Evolutionary conservation across 2,888 invertebrate species (phyloP), one percentile per base, ranked within the genome.

Genomic region (Stenoptilia bipunctidactyla): DNA sequence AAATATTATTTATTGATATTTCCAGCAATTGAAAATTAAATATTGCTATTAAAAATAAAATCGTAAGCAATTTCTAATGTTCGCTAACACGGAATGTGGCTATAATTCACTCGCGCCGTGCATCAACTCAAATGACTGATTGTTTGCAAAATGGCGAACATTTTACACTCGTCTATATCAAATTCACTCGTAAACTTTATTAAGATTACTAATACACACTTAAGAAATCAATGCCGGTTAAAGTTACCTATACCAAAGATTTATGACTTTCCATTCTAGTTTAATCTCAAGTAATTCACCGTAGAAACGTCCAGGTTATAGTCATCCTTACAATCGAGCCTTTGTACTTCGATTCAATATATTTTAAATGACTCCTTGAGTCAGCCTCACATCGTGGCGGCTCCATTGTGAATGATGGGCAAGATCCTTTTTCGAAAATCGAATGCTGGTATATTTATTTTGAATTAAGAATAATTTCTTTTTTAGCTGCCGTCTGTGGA

Each of bases 401-500:
- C 58, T 50, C 70, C 55, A 68, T 80, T 79, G 79, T 79, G 73
- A 74, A 66, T 67, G 73, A 56, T 63, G 63, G 54, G 59, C 61
- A 58, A 56, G 65, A 13, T 60, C 59, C 68, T 69, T 67, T 74
- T 72, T 68, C 57, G 52, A 60, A 59, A 60, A 58, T 61, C 61
- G 63, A 61, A 66, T 50, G 58, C 51, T 53, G 56, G 58, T n/a
- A n/a, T n/a, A n/a, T n/a, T n/a, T 57, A 64, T n/a, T n/a, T n/a
- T n/a, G n/a, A n/a, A n/a, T n/a, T 73, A 71, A 71, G 76, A 71
- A 75, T 76, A 66, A 74, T 77, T 79, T 79, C 70, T 72, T 77
- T 75, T 75, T 76, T 74, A 70, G 67, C 70, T 64, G 75, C 74
- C 71, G 72, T 66, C 65, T 62, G 67, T 56, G 61, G 72, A 70